A percentile compares a stretch with the other conserved stretches of the same genome.
These are phyloP conservation scores for Loxodonta africana DNA, from an alignment of 2,113 vertebrate species.

Conservation along the genomic window DNA sequence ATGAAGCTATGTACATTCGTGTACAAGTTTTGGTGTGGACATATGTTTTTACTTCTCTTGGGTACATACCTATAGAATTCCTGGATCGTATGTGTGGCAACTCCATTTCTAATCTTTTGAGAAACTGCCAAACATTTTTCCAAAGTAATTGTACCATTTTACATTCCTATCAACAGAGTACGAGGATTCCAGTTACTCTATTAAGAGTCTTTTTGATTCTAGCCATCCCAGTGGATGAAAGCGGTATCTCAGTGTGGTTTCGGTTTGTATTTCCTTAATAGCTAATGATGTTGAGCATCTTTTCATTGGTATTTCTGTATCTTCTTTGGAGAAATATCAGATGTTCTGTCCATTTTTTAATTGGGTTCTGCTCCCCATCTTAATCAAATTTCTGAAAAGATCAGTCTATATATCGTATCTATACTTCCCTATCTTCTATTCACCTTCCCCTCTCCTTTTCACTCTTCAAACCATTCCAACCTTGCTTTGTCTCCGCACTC, in stretches of 20 bases:
- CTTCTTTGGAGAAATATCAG: slow-evolving; percentile 36
- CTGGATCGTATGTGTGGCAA: neutral
- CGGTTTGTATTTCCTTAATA: slow-evolving; percentile 13
- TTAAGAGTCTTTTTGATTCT: neutral
- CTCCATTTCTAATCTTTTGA: slow-evolving; percentile 51
- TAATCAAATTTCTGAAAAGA: slow-evolving; percentile 29
- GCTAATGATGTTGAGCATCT: slow-evolving; percentile 5
- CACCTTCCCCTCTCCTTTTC: neutral
- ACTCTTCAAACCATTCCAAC: neutral
- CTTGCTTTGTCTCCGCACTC: slow-evolving; percentile 7
- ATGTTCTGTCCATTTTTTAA: neutral
- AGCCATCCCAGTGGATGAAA: neutral
- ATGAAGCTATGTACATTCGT: neutral
- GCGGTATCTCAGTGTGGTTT: neutral
- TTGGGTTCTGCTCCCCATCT: neutral
- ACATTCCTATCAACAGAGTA: neutral
- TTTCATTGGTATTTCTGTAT: slow-evolving; percentile 34
- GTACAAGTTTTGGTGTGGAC: neutral
- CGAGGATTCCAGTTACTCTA: neutral
- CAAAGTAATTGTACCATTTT: neutral
- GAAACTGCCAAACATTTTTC: neutral
- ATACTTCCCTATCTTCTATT: neutral
- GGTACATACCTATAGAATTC: neutral
- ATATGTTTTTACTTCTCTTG: neutral
- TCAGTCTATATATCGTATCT: neutral